Base-by-base conservation (phyloP, 1,140 invertebrate genomes). In the Bursaphelenchus mucronatus region DNA sequence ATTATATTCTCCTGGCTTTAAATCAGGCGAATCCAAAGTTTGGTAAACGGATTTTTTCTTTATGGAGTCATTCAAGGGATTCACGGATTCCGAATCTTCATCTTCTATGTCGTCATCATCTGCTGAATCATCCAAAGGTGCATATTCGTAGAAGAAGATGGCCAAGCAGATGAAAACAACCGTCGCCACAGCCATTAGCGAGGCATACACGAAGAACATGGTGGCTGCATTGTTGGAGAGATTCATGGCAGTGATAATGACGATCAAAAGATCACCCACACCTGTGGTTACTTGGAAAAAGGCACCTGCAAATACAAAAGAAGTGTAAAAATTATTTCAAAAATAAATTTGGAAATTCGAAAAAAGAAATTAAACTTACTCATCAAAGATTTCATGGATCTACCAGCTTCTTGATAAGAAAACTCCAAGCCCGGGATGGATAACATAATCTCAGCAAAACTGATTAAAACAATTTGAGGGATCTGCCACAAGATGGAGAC, bases 221-320 rank as follows among this genome's bases (percentile, higher is more conserved):
- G 50, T 44, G 44, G 63, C 88, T 83, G 87, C 87, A 65, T 85
- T 82, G 3, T 86, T 69, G 72, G 88, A 87, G 21, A 86, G 79
- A 21, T 83, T 83, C 7, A 85, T 82, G 82, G 89, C 88, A 8
- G 91, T 88, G 45, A 95, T 86, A 21, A 94, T 86, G 3, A 94
- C 88, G 7, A 91, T 89, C 55, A 96, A 87, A 6, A 95, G 82
- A 82, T 96, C 94, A 19, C 93, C 93, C 75, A 92, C 86, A 0
- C 92, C 90, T 8, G 89, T 89, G 0, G 91, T 92, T 0, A 95
- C 30, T 30, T 30, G 30, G 30, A 30, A 30, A 30, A 30, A 30
- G 30, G 30, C 30, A 30, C 30, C 30, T 30, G 30, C 30, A 79
- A 21, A 93, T 83, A 89, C 91, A 96, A 2, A 87, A 86, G 7